A percentile compares a stretch with the other conserved stretches of the same genome.
These are phyloP conservation scores for Coreoperca whiteheadi DNA, from an alignment of 2,113 vertebrate species.

Conservation along the genomic window DNA sequence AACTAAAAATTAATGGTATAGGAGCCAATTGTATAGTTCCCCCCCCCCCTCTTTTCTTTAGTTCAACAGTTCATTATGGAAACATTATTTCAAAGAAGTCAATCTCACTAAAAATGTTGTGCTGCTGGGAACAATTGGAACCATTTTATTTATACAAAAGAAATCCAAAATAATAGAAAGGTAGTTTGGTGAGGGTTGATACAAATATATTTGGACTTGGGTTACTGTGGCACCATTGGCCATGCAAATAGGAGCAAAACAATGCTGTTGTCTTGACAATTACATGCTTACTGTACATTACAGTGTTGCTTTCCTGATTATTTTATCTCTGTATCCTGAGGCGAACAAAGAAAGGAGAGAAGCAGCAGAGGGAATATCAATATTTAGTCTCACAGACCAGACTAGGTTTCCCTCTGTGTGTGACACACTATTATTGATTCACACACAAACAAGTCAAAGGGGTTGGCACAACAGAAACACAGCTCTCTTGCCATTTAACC, in stretches of 20 bases:
- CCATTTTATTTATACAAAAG: not conserved
- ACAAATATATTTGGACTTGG: not conserved
- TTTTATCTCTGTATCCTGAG: slow-evolving; percentile 37
- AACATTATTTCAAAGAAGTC: not conserved
- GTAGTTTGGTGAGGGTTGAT: not conserved
- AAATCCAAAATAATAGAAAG: not conserved
- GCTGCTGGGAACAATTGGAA: not conserved
- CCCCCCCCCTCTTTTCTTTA: not conserved
- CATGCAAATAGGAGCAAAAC: not conserved
- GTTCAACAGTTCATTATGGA: not conserved
- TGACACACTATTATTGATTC: slow-evolving; percentile 65
- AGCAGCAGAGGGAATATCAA: slow-evolving; percentile 55
- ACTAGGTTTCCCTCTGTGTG: slow-evolving; percentile 52
- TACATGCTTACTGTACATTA: slow-evolving; percentile 7
- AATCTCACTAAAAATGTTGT: not conserved
- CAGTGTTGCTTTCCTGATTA: not conserved
- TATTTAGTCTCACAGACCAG: slow-evolving; percentile 46
- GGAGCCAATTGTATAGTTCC: too few species aligned
- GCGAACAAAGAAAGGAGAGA: slow-evolving; percentile 22
- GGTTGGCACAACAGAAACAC: slow-evolving; percentile 37
- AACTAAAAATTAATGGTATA: too few species aligned
- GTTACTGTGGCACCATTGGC: not conserved
- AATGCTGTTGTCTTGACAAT: not conserved
- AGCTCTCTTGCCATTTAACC: not conserved
- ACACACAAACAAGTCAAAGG: slow-evolving; percentile 41